phyloP scores from a whole-genome alignment of 2,797 vertebrate genomes.

The Dryobates pubescens region DNA sequence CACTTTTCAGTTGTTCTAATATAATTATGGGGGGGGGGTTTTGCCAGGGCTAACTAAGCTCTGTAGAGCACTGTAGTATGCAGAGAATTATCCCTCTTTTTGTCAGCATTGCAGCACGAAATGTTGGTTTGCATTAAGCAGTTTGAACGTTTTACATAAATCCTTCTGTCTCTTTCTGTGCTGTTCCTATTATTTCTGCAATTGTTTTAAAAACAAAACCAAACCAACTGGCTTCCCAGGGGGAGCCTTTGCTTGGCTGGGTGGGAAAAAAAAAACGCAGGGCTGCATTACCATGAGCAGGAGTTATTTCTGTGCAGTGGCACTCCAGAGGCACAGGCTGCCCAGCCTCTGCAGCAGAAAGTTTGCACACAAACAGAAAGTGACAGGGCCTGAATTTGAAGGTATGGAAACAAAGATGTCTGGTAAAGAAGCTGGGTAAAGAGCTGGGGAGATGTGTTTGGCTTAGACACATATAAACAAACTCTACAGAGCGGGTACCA shows the following conservation, averaged over 20 bases:
- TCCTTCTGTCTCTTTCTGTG: background rate
- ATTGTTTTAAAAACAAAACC: background rate
- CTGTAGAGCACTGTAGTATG: background rate
- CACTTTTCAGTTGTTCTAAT: background rate
- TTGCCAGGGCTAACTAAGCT: background rate
- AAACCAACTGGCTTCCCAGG: background rate
- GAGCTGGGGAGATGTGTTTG: background rate
- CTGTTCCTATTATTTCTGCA: background rate
- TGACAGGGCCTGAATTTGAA: background rate
- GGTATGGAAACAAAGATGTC: background rate
- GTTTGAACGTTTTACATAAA: background rate
- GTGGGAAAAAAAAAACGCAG: background rate
- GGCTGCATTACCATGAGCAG: background rate
- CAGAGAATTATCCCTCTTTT: background rate
- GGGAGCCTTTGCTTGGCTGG: background rate
- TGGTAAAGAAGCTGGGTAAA: background rate
- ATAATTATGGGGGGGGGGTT: too few relatives aligned
- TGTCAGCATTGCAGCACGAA: background rate
- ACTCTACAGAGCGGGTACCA: fast-evolving
- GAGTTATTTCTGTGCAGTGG: fast-evolving
- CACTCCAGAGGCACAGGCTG: background rate
- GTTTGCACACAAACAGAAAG: background rate
- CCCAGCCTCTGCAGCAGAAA: background rate
- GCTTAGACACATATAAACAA: background rate
- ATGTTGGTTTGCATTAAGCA: background rate